Conservation (phyloP, 1,140 invertebrate species). For the Pseudomyrmex flavicornis region DNA sequence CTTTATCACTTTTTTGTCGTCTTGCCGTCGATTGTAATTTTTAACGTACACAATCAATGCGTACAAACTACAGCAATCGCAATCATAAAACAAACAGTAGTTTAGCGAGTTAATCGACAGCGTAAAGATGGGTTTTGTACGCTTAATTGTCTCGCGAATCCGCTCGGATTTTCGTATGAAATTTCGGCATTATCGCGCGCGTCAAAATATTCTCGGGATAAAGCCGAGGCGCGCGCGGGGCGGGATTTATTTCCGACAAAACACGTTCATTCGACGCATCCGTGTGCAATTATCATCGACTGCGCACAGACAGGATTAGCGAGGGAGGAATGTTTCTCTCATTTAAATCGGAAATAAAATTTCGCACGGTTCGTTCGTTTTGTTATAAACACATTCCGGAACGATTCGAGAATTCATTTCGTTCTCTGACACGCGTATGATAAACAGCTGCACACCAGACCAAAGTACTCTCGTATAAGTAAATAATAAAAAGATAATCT, state of each 20-base stretch:
- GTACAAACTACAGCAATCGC: background rate
- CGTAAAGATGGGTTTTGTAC: background rate
- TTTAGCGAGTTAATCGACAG: slow-evolving; percentile 3
- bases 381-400: no score
- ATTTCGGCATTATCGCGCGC: slow-evolving; percentile 1
- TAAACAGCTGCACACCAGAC: no score
- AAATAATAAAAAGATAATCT: no score
- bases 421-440: no score
- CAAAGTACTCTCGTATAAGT: no score
- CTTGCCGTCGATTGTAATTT: background rate
- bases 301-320: background rate
- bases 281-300: slow-evolving; percentile 19
- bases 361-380: background rate
- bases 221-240: background rate
- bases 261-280: background rate
- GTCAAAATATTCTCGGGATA: background rate
- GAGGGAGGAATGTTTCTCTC: background rate
- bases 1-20: no score
- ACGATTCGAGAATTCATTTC: no score
- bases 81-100: slow-evolving; percentile 25
- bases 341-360: slow-evolving; percentile 18
- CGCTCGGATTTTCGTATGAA: slow-evolving; percentile 7
- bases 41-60: background rate
- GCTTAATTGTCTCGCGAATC: slow-evolving; percentile 9
- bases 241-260: background rate